Conservation (phyloP, 2,797 vertebrate species). For the Argentina silus region DNA sequence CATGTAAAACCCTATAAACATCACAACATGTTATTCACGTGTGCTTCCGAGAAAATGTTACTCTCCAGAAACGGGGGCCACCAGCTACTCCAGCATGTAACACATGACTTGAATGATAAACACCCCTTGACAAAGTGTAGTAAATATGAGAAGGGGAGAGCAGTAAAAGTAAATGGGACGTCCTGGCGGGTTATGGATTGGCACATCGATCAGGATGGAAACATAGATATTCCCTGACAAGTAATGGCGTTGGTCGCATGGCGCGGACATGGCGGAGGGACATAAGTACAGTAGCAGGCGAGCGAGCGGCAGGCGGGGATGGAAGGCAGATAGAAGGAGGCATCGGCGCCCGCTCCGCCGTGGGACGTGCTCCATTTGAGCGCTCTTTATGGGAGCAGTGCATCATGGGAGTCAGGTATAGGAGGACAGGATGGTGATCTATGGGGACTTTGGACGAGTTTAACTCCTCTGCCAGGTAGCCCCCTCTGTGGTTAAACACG, state of each 20-base stretch:
- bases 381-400: conserved; percentile 28
- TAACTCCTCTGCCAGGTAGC: background rate
- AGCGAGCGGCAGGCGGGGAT: background rate
- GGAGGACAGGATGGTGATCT: conserved; percentile 6
- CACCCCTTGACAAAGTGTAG: conserved; percentile 29
- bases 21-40: conserved; percentile 11
- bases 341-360: background rate
- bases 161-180: conserved; percentile 53
- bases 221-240: conserved; percentile 31
- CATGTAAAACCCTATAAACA: conserved; percentile 30
- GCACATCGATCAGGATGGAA: conserved; percentile 42
- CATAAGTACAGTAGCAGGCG: background rate
- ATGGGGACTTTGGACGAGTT: conserved; percentile 9
- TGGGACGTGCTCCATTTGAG: conserved; percentile 29
- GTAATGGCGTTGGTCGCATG: conserved; percentile 14
- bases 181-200: conserved; percentile 33
- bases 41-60: conserved; percentile 13
- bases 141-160: conserved; percentile 36
- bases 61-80: conserved; percentile 4
- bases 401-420: conserved; percentile 18
- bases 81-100: conserved; percentile 16
- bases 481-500: background rate
- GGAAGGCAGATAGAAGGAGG: background rate
- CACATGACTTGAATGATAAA: conserved; percentile 33
- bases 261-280: conserved; percentile 15